phyloP scores from a whole-genome alignment of 2,113 vertebrate species.

The Ranitomeya imitator region DNA sequence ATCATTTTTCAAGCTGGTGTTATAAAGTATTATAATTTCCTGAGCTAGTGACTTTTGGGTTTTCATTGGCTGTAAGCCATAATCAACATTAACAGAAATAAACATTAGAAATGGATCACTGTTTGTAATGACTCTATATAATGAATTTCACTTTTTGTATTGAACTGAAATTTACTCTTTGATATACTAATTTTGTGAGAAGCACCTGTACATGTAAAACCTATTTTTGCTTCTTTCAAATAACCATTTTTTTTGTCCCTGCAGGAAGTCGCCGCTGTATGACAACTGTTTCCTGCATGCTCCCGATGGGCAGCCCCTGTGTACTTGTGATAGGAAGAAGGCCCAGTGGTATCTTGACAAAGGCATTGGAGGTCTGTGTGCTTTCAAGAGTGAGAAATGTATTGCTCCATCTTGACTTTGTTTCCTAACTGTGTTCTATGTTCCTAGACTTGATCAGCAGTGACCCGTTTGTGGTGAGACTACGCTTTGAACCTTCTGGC shows the following conservation, averaged over 20 bases:
- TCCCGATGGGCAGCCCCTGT: slow-evolving; percentile 93
- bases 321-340: slow-evolving; percentile 97
- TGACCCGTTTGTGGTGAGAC: slow-evolving; percentile 89
- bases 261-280: slow-evolving; percentile 94
- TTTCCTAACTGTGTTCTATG: background rate
- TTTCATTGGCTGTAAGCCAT: no score
- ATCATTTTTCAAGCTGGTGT: no score
- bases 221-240: no score
- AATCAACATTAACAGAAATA: no score
- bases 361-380: slow-evolving; percentile 89
- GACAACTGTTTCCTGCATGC: slow-evolving; percentile 98
- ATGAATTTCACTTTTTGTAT: no score
- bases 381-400: background rate
- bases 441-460: slow-evolving; percentile 84
- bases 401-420: background rate
- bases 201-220: no score
- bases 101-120: no score
- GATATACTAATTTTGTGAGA: no score
- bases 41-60: no score
- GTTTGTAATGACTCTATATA: no score
- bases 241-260: background rate
- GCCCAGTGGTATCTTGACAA: slow-evolving; percentile 98
- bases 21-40: no score
- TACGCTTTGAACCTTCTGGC: slow-evolving; percentile 93
- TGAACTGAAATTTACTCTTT: no score